Evolutionary conservation across 2,113 vertebrate species (phyloP).

Genomic region (Nothoprocta perdicaria): DNA sequence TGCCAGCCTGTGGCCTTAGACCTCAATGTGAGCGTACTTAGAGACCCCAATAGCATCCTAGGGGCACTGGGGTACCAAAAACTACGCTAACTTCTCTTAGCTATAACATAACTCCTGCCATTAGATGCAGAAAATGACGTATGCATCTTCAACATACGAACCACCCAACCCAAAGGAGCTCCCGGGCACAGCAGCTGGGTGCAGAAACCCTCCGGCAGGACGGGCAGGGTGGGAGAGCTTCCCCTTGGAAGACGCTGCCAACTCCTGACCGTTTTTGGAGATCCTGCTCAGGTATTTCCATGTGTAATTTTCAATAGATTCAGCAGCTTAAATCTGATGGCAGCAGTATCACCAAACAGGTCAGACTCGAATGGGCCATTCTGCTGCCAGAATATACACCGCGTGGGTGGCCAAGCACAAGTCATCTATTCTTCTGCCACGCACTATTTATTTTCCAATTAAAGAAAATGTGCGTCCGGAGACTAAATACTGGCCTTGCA

Average conservation of each 20-base stretch:
- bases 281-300: neutral
- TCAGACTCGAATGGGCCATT: slow-evolving; percentile 34
- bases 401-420: slow-evolving; percentile 50
- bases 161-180: neutral
- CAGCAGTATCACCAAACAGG: neutral
- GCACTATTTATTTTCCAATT: slow-evolving; percentile 64
- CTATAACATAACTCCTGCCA: neutral
- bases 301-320: neutral
- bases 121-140: neutral
- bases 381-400: slow-evolving; percentile 19
- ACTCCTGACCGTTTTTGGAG: neutral
- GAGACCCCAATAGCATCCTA: neutral
- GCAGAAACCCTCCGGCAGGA: no score
- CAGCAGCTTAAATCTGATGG: neutral
- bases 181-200: neutral
- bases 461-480: slow-evolving; percentile 49
- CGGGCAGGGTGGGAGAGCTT: neutral
- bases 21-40: neutral
- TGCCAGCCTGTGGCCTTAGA: neutral
- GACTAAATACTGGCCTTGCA: slow-evolving; percentile 1
- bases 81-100: neutral
- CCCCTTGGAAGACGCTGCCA: neutral
- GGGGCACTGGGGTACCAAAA: neutral
- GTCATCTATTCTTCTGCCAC: slow-evolving; percentile 53
- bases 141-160: neutral